phyloP scores from a whole-genome alignment of 2,888 invertebrate species.

The Abscondita cerata region DNA sequence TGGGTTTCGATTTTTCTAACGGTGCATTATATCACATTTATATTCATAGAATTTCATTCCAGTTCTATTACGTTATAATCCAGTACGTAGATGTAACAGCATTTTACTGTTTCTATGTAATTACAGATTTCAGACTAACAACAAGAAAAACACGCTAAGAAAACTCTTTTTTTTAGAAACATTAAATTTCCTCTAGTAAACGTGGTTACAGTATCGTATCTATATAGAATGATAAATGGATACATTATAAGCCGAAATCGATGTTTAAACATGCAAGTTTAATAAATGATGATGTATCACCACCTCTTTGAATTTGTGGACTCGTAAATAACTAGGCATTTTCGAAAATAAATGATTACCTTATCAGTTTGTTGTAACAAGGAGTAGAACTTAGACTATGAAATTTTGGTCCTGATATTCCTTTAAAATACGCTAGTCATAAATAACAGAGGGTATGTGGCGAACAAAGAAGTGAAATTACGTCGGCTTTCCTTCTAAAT shows the following conservation, averaged over 20 bases:
- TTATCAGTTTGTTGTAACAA: constrained; percentile 29
- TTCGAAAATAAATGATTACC: constrained; percentile 33
- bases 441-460: constrained; percentile 33
- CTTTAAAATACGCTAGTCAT: constrained; percentile 28
- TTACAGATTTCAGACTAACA: too few species aligned
- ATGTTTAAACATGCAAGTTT: constrained; percentile 49
- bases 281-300: constrained; percentile 51
- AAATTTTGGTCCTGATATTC: constrained; percentile 32
- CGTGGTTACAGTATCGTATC: constrained; percentile 34
- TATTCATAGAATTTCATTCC: too few species aligned
- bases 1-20: too few species aligned
- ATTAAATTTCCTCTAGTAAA: constrained; percentile 4
- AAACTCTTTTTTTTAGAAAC: too few species aligned
- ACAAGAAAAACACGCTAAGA: too few species aligned
- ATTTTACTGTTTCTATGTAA: too few species aligned
- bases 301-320: constrained; percentile 41
- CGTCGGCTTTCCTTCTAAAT: constrained; percentile 35
- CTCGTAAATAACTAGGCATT: constrained; percentile 41
- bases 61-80: too few species aligned
- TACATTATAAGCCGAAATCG: constrained; percentile 44
- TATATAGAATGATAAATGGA: constrained; percentile 46
- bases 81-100: too few species aligned
- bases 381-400: constrained; percentile 9
- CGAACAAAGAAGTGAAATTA: constrained; percentile 34
- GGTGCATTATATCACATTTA: too few species aligned